Percentiles rank a stretch among this genome's conserved stretches.
Evolutionary conservation across 2,888 invertebrate species (phyloP).

Genomic region (Tachystola acroxantha): DNA sequence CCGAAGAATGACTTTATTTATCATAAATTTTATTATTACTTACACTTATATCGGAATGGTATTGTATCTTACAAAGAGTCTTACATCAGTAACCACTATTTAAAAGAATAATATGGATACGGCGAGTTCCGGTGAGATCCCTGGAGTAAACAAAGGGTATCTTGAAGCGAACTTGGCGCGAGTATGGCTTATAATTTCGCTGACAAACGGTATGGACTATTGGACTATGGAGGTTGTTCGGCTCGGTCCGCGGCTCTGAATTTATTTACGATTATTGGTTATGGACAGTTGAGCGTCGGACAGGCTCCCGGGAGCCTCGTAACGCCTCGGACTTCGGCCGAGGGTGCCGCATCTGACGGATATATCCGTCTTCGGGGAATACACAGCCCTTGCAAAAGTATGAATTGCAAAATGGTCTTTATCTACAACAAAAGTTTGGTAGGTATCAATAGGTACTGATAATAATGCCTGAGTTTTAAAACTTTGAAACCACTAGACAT

Average conservation of each 20-base stretch:
- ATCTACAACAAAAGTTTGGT: too few relatives aligned
- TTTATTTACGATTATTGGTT: conserved; percentile 78
- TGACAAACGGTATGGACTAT: conserved; percentile 14
- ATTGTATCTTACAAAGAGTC: not conserved
- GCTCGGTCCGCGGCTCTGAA: conserved; percentile 37
- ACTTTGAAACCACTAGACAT: too few relatives aligned
- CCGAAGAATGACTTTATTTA: conserved; percentile 8
- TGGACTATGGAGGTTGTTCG: conserved; percentile 13
- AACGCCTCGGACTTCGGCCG: conserved; percentile 65
- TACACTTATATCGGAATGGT: not conserved
- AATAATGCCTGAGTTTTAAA: too few relatives aligned
- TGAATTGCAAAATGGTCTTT: conserved; percentile 41
- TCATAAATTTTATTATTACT: conserved; percentile 10
- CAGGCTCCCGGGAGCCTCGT: conserved; percentile 68
- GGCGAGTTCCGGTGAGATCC: too few relatives aligned
- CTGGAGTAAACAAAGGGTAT: conserved; percentile 17
- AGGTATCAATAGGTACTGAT: conserved; percentile 11
- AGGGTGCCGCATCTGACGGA: conserved; percentile 63
- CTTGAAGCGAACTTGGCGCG: conserved; percentile 15
- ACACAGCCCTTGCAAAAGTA: conserved; percentile 54
- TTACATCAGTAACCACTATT: not conserved
- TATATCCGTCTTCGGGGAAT: conserved; percentile 71
- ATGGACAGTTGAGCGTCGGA: conserved; percentile 68
- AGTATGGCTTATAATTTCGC: conserved; percentile 30
- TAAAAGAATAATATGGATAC: not conserved